phyloP scores from a whole-genome alignment of 1,140 invertebrate genomes.

The Episyrphus balteatus region DNA sequence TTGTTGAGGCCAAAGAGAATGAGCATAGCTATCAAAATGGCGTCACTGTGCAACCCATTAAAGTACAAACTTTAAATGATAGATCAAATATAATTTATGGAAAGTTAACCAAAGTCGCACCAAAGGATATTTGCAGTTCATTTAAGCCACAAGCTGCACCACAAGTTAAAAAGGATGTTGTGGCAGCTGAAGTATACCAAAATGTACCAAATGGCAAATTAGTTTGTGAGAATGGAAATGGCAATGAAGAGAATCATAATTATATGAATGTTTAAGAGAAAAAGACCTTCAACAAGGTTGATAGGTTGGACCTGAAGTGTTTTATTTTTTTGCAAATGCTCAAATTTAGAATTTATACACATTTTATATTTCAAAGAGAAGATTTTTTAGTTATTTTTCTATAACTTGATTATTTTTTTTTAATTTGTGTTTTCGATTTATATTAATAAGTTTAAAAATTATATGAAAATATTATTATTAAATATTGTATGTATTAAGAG shows the following conservation, averaged over 20 bases:
- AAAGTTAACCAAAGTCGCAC: constrained; percentile 22
- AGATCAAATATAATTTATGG: constrained; percentile 31
- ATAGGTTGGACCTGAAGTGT: not conserved
- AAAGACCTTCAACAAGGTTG: not conserved
- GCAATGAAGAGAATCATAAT: constrained; percentile 16
- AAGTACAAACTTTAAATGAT: constrained; percentile 20
- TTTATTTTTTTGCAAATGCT: not conserved
- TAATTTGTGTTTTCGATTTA: no score
- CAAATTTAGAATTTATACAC: no score
- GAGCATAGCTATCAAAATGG: constrained; percentile 11
- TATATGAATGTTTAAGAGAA: constrained; percentile 31
- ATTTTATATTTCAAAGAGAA: no score
- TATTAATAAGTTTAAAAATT: no score
- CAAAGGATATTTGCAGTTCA: constrained; percentile 20
- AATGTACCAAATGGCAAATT: constrained; percentile 13
- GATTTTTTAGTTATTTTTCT: no score
- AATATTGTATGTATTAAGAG: no score
- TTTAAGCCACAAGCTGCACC: constrained; percentile 28
- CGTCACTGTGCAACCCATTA: constrained; percentile 33
- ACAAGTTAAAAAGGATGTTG: constrained; percentile 21
- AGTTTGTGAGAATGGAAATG: not conserved
- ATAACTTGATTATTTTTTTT: no score
- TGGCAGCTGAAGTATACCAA: constrained; percentile 32
- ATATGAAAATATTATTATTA: no score
- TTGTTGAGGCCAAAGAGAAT: constrained; percentile 31